Conservation (phyloP, 2,888 invertebrate species). For the Abrostola triplasia region DNA sequence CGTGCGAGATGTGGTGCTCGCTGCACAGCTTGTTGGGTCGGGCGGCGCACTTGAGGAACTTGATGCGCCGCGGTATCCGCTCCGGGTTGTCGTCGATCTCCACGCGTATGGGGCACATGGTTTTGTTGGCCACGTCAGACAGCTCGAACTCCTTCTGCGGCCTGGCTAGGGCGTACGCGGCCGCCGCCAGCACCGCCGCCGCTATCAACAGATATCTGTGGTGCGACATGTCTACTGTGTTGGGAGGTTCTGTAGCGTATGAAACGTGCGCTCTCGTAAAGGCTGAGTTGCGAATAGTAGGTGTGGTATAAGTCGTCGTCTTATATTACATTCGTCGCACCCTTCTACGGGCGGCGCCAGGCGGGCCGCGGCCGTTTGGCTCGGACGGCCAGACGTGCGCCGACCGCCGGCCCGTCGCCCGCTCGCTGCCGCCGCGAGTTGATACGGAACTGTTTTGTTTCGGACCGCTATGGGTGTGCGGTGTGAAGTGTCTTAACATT, state of each 20-base stretch:
- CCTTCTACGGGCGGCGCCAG: slow-evolving; percentile 39
- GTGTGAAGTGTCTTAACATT: slow-evolving; percentile 31
- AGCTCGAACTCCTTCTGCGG: slow-evolving; percentile 67
- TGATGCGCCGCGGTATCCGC: slow-evolving; percentile 79
- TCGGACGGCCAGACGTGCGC: slow-evolving; percentile 4
- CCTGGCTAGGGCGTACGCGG: slow-evolving; percentile 52
- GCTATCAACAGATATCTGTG: slow-evolving; percentile 43
- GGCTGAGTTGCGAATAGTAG: slow-evolving; percentile 69
- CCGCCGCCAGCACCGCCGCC: slow-evolving; percentile 46
- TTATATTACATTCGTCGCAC: slow-evolving; percentile 57
- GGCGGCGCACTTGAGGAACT: slow-evolving; percentile 75
- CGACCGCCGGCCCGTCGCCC: slow-evolving; percentile 9
- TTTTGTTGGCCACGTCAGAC: slow-evolving; percentile 69
- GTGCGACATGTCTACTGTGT: slow-evolving; percentile 44
- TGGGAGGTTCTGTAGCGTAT: slow-evolving; percentile 30
- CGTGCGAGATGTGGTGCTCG: slow-evolving; percentile 67
- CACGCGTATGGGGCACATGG: slow-evolving; percentile 79
- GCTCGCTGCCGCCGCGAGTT: background rate
- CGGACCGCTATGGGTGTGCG: slow-evolving; percentile 15
- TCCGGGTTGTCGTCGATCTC: slow-evolving; percentile 68
- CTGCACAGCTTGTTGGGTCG: slow-evolving; percentile 73
- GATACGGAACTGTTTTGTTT: slow-evolving; percentile 20
- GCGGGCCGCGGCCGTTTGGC: slow-evolving; percentile 28
- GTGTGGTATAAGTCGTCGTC: slow-evolving; percentile 50
- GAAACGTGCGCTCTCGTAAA: slow-evolving; percentile 63